Base-by-base conservation (phyloP, 2,888 invertebrate species). In the Drosophila dives region DNA sequence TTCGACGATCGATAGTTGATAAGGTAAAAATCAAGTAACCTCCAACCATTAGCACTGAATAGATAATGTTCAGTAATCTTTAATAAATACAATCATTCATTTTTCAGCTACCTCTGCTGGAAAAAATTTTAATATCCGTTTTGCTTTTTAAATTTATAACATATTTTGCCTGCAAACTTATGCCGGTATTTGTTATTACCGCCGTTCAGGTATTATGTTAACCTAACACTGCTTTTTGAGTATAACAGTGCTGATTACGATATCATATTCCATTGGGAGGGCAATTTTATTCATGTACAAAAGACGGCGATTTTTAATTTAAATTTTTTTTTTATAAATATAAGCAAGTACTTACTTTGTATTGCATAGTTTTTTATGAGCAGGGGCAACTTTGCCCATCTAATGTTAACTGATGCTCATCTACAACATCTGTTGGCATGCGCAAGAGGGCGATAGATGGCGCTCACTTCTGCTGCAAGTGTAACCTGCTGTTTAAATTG, bases 121-220 rank as follows among this genome's bases (percentile, higher is more conserved):
- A 49, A 48, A 48, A 49, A 49, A 8, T 17, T 48, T 48, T n/a
- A 49, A 29, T 11, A 6, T 6, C 6, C 17, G 29, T 10, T 55
- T n/a, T 3, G n/a, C 2, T 29, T 15, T 17, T 56, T 3, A 40
- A 56, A 40, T 3, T 15, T 3, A 8, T 4, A 20, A 11, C 8
- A 42, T 23, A 6, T 33, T 15, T 38, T 15, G 12, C n/a, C 63
- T 53, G 50, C 61, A 6, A n/a, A 7, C 2, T 8, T 36, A 64
- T 20, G 76, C 76, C 64, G 26, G 1, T 1, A 56, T 38, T 55
- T 40, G 20, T 12, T 11, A 6, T 8, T 3, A 11, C 10, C 72
- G 76, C 45, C 68, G 72, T 65, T 26, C 6, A 12, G 23, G 1
- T 50, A 4, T 5, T 26, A 45, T 64, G 50, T 65, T 34, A 67